Conservation (phyloP, 1,140 invertebrate species). For the Drosophila melanogaster region DNA sequence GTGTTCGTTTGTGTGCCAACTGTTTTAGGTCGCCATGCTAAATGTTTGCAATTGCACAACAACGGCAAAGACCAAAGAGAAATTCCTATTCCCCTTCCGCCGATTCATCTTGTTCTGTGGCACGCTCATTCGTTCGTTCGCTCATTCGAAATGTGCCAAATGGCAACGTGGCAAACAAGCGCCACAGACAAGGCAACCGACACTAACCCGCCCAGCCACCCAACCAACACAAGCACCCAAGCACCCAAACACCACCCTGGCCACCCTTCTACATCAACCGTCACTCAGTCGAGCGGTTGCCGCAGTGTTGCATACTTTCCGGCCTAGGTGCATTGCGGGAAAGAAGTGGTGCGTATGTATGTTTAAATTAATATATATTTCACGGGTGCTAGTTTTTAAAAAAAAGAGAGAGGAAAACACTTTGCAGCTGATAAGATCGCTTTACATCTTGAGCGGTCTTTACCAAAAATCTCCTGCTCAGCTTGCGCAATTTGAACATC, state of each 20-base stretch:
- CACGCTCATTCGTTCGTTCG: slow-evolving; percentile 39
- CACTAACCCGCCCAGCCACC: slow-evolving; percentile 12
- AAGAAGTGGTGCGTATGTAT: neutral
- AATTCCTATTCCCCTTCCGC: slow-evolving; percentile 23
- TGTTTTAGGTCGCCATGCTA: slow-evolving; percentile 52
- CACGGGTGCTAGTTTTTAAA: no score
- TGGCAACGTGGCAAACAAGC: slow-evolving; percentile 60
- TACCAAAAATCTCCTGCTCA: no score
- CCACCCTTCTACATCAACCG: slow-evolving; percentile 20
- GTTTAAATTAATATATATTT: neutral
- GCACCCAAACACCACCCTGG: neutral
- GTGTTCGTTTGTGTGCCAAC: slow-evolving; percentile 45
- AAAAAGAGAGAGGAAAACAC: no score
- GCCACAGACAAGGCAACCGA: slow-evolving; percentile 52
- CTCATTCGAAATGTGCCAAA: slow-evolving; percentile 57
- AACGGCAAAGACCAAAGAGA: slow-evolving; percentile 39
- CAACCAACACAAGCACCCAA: neutral
- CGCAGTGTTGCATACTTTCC: slow-evolving; percentile 74
- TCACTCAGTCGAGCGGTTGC: slow-evolving; percentile 63
- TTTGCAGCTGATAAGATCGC: no score
- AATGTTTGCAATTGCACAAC: slow-evolving; percentile 53
- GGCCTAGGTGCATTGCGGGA: slow-evolving; percentile 37
- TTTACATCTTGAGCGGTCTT: no score
- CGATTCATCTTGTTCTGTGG: slow-evolving; percentile 19
- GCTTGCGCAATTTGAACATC: no score